Evolutionary conservation across 2,113 vertebrate species (phyloP).

Genomic region (Callipepla californica): DNA sequence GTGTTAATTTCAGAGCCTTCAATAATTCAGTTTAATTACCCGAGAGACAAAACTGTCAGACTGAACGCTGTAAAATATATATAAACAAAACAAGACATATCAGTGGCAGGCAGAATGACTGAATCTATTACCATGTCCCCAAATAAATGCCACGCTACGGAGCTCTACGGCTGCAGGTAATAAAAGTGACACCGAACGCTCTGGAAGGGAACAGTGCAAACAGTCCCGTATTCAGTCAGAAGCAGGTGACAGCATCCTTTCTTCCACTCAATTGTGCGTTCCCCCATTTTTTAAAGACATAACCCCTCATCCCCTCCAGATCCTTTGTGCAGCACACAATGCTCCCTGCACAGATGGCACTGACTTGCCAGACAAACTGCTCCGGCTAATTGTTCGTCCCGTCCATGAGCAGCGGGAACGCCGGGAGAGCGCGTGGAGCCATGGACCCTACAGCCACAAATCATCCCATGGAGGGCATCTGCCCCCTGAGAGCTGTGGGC

Average conservation of each 20-base stretch:
- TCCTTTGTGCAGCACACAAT: conserved; percentile 47
- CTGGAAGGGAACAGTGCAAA: background rate
- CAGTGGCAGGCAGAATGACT: background rate
- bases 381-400: background rate
- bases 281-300: background rate
- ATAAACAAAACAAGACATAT: background rate
- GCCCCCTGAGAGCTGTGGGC: background rate
- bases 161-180: background rate
- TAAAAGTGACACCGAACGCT: background rate
- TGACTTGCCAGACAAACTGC: conserved; percentile 9
- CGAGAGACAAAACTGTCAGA: conserved; percentile 45
- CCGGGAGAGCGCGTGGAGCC: background rate
- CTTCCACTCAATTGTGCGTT: background rate
- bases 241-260: conserved; percentile 28
- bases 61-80: background rate
- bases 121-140: background rate
- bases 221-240: background rate
- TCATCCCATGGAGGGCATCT: background rate
- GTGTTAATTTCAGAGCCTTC: conserved; percentile 45
- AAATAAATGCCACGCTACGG: background rate
- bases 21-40: conserved; percentile 64
- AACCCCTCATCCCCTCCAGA: background rate
- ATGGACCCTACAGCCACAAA: background rate
- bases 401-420: background rate
- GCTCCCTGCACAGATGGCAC: conserved; percentile 60